Evolutionary conservation across 1,140 invertebrate species (phyloP).

Genomic region (Pachypeltis micranthus): DNA sequence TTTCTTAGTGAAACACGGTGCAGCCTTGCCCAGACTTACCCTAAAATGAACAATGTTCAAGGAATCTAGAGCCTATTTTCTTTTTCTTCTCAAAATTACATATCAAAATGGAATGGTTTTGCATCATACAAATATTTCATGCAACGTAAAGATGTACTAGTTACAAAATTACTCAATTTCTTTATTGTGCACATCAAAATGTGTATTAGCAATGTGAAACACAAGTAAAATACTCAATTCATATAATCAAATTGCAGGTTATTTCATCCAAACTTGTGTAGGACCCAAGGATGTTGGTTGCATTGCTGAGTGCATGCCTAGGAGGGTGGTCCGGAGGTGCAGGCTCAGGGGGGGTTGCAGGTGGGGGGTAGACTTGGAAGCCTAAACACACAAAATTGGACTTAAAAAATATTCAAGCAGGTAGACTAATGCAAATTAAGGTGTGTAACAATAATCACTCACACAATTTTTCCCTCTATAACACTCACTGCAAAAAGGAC

Average conservation of each 20-base stretch:
- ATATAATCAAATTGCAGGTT: constrained; percentile 39
- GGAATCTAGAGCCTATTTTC: not conserved
- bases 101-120: not conserved
- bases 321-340: constrained; percentile 58
- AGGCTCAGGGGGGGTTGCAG: constrained; percentile 67
- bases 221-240: not conserved
- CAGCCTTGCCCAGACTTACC: too few relatives aligned
- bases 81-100: not conserved
- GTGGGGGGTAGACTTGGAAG: constrained; percentile 68
- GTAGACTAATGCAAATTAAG: too few relatives aligned
- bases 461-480: too few relatives aligned
- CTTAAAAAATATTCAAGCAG: constrained; percentile 15
- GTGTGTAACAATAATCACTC: too few relatives aligned
- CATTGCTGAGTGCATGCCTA: constrained; percentile 34
- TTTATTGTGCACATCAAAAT: not conserved
- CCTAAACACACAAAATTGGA: constrained; percentile 37
- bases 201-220: not conserved
- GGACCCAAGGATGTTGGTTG: constrained; percentile 41
- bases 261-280: constrained; percentile 53
- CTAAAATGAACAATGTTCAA: not conserved
- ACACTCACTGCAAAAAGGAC: too few relatives aligned
- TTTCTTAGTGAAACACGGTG: too few relatives aligned
- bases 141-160: not conserved
- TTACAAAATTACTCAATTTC: not conserved
- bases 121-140: not conserved